Conservation (phyloP, 1,140 invertebrate species). For the Drosophila miranda region DNA sequence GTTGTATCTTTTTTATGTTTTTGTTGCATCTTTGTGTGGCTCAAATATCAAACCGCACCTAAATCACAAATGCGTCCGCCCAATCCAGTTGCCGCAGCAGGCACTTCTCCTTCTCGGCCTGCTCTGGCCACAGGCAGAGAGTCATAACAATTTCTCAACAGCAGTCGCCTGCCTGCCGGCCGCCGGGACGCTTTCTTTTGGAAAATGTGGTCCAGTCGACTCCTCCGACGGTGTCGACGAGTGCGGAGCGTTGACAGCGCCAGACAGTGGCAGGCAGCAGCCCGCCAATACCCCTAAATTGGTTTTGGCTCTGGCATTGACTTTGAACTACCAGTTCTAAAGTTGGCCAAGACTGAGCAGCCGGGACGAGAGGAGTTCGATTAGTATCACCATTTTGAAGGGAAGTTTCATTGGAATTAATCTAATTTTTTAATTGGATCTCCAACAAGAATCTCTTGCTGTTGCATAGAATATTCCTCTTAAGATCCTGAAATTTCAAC, state of each 20-base stretch:
- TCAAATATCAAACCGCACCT: slow-evolving; percentile 67
- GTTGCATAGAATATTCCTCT: no score
- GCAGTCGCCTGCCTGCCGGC: slow-evolving; percentile 20
- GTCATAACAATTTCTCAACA: slow-evolving; percentile 68
- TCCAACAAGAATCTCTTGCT: no score
- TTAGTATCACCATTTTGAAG: neutral
- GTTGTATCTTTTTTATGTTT: no score
- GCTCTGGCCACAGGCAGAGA: slow-evolving; percentile 35
- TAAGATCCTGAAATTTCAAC: no score
- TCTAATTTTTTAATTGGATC: no score
- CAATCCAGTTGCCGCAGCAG: slow-evolving; percentile 25
- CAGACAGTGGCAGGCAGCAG: slow-evolving; percentile 22
- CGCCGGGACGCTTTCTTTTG: slow-evolving; percentile 66
- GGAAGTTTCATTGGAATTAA: no score
- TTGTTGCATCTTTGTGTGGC: slow-evolving; percentile 8
- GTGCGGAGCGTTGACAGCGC: slow-evolving; percentile 52
- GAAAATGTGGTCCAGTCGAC: slow-evolving; percentile 78
- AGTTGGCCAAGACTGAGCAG: slow-evolving; percentile 34
- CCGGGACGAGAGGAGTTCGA: slow-evolving; percentile 11
- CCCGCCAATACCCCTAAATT: slow-evolving; percentile 14
- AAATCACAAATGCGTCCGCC: slow-evolving; percentile 59
- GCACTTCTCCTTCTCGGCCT: slow-evolving; percentile 1
- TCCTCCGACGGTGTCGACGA: slow-evolving; percentile 38
- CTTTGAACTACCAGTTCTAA: slow-evolving; percentile 55
- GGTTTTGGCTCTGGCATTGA: slow-evolving; percentile 54